Conservation (phyloP, 2,888 invertebrate species). For the Leuctra nigra region DNA sequence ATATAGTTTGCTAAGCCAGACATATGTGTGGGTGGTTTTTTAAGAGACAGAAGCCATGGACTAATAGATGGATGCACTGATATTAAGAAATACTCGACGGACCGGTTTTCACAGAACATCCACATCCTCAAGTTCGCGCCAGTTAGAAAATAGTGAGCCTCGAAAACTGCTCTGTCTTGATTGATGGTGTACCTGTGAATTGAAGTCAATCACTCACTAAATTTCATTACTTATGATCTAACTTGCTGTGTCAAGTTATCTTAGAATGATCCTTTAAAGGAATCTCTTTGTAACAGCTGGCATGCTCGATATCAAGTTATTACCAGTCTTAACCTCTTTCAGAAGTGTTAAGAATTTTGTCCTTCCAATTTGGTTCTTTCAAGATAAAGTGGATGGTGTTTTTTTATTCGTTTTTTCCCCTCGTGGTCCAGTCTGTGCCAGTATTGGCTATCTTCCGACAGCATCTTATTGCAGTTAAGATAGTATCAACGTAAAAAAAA, state of each 20-base stretch:
- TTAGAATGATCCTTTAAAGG: no score
- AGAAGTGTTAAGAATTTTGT: constrained; percentile 3
- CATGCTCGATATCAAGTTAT: not conserved
- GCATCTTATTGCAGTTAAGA: constrained; percentile 15
- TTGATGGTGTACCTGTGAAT: no score
- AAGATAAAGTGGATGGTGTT: constrained; percentile 7
- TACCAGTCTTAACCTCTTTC: not conserved
- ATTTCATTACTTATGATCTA: no score
- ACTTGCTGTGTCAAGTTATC: no score
- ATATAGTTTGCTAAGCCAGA: not conserved
- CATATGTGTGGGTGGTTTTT: constrained; percentile 6
- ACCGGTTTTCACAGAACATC: constrained; percentile 2
- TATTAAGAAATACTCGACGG: constrained; percentile 1
- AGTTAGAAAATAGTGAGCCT: not conserved
- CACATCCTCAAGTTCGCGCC: not conserved
- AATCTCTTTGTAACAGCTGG: no score
- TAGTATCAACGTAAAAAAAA: not conserved
- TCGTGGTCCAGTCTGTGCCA: not conserved
- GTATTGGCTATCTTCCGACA: constrained; percentile 12
- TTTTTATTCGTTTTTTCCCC: not conserved
- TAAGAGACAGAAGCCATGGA: constrained; percentile 7
- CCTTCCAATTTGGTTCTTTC: constrained; percentile 3
- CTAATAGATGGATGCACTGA: constrained; percentile 8
- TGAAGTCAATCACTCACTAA: no score
- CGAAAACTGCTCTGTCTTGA: no score